Percentiles rank a stretch among this genome's conserved stretches.
Conservation (phyloP, 2,113 vertebrate genomes). For the Pangasianodon gigas region DNA sequence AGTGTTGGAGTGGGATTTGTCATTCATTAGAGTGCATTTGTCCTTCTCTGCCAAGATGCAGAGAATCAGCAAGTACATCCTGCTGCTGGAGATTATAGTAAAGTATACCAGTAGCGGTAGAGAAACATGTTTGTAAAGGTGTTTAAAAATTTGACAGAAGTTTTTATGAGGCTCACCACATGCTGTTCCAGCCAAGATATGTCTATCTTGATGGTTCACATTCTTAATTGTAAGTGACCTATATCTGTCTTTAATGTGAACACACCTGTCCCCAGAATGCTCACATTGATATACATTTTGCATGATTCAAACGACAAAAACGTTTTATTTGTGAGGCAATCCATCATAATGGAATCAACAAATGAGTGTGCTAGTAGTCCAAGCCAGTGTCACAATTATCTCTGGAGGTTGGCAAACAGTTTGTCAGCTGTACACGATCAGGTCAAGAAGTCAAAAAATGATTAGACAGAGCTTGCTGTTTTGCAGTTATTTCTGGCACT, state of each 20-base stretch:
- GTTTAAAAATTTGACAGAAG: too few species aligned
- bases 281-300: not conserved
- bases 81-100: not conserved
- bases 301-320: not conserved
- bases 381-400: not conserved
- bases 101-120: too few species aligned
- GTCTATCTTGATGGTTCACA: not conserved
- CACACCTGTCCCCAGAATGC: not conserved
- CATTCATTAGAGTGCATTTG: not conserved
- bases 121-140: too few species aligned
- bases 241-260: not conserved
- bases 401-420: not conserved
- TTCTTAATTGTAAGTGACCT: not conserved
- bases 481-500: not conserved
- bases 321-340: not conserved
- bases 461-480: not conserved
- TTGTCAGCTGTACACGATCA: not conserved
- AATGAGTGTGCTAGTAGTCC: not conserved
- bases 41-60: not conserved
- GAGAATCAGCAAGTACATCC: not conserved
- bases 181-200: not conserved
- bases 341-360: not conserved
- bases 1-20: not conserved
- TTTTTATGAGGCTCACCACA: not conserved
- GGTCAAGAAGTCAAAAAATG: not conserved